These are phyloP conservation scores for Eupithecia tripunctaria DNA, from an alignment of 2,888 invertebrate species.

Conservation along the genomic window DNA sequence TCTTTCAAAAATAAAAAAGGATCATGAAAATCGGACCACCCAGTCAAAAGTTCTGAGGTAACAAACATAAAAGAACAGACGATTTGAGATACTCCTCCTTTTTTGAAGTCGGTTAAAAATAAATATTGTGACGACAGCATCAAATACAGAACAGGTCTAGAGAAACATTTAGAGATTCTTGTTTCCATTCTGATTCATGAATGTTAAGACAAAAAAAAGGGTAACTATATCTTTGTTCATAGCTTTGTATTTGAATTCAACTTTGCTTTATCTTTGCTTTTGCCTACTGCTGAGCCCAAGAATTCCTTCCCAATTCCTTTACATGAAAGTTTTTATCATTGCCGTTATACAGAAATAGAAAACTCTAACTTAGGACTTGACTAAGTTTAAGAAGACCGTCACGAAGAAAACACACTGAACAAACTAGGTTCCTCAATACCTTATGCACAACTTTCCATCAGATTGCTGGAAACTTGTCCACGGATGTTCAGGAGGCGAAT, in stretches of 20 bases:
- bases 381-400: not conserved
- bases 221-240: no score
- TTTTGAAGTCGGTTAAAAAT: no score
- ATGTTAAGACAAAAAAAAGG: no score
- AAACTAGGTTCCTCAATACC: conserved; percentile 17
- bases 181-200: no score
- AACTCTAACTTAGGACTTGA: not conserved
- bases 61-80: no score
- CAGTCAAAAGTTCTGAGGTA: no score
- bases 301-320: not conserved
- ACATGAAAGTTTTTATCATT: not conserved
- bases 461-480: conserved; percentile 72
- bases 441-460: conserved; percentile 64
- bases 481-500: conserved; percentile 73
- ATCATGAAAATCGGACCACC: no score
- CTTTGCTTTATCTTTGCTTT: not conserved
- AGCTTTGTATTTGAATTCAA: no score
- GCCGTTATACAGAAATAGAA: not conserved
- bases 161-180: no score
- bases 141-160: not conserved
- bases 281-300: not conserved
- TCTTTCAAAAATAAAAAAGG: no score
- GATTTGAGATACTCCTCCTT: no score
- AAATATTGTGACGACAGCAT: not conserved
- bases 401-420: conserved; percentile 8